Evolutionary conservation across 1,140 invertebrate genomes (phyloP).

Genomic region (Lepidurus packardi): DNA sequence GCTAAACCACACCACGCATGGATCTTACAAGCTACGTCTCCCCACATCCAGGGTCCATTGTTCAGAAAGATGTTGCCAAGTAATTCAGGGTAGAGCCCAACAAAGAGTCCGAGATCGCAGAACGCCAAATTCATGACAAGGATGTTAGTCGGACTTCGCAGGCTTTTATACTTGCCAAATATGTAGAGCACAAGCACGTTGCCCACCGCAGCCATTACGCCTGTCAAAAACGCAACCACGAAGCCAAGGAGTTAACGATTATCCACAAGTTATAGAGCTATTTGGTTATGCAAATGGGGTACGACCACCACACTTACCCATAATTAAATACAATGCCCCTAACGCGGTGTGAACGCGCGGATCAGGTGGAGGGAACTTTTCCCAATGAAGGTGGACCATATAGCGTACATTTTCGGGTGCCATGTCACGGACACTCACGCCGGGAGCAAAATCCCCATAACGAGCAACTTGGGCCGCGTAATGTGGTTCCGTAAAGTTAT

Average conservation of each 20-base stretch:
- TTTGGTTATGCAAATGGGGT: constrained; percentile 1
- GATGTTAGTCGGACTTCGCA: constrained; percentile 48
- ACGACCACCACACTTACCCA: constrained; percentile 29
- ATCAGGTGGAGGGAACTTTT: constrained; percentile 35
- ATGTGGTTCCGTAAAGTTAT: constrained; percentile 7
- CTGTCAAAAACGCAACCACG: constrained; percentile 23
- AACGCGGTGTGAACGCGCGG: constrained; percentile 35
- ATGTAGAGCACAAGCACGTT: constrained; percentile 36
- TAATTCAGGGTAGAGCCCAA: constrained; percentile 38
- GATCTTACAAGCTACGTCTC: constrained; percentile 35
- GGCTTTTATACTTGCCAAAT: constrained; percentile 34
- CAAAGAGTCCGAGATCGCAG: constrained; percentile 42
- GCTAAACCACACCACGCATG: constrained; percentile 36
- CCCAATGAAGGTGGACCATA: constrained; percentile 36
- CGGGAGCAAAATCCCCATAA: constrained; percentile 27
- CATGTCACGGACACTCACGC: constrained; percentile 33
- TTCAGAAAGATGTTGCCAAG: constrained; percentile 46
- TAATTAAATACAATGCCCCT: constrained; percentile 35
- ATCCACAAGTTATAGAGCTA: constrained; percentile 8
- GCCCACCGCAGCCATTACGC: constrained; percentile 30
- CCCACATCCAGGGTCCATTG: constrained; percentile 36
- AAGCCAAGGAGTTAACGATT: constrained; percentile 22
- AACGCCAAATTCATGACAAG: constrained; percentile 47
- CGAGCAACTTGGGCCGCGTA: constrained; percentile 12
- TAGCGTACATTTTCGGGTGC: constrained; percentile 35